These are phyloP conservation scores for Tenthredo amoena DNA, from an alignment of 2,888 invertebrate species.

Conservation along the genomic window DNA sequence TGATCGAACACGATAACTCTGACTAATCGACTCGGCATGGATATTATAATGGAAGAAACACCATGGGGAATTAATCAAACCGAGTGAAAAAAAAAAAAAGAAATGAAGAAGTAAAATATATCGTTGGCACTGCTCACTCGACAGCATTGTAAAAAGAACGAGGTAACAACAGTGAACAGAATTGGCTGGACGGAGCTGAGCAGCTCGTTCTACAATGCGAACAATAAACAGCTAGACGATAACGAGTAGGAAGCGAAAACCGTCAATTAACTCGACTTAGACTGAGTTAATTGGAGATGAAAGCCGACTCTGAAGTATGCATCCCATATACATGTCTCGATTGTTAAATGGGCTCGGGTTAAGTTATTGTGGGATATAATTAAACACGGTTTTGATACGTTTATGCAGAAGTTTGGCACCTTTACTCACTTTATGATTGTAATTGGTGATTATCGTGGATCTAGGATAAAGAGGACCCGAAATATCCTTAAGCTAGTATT, in stretches of 20 bases:
- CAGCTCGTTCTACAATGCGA: conserved; percentile 14
- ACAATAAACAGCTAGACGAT: conserved; percentile 20
- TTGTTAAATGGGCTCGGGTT: neutral
- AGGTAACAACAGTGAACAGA: neutral
- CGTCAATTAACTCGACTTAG: conserved; percentile 38
- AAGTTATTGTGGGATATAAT: too few relatives aligned
- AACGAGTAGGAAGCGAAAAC: conserved; percentile 42
- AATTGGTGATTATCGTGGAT: too few relatives aligned
- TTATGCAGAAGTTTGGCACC: neutral
- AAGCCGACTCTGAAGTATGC: conserved; percentile 30
- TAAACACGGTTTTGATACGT: neutral
- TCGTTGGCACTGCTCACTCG: too few relatives aligned
- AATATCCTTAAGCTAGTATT: neutral
- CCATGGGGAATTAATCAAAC: neutral
- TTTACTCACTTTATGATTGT: neutral
- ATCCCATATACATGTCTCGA: neutral
- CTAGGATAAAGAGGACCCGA: too few relatives aligned
- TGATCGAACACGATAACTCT: conserved; percentile 1
- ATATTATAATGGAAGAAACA: neutral
- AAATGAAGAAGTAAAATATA: neutral
- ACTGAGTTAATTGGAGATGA: conserved; percentile 48
- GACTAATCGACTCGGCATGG: conserved; percentile 3
- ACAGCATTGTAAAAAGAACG: too few relatives aligned
- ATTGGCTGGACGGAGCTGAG: neutral
- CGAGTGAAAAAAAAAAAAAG: neutral